Percentiles rank a stretch among this genome's conserved stretches.
Conservation (phyloP, 1,140 invertebrate species). For the Psilanteris sp. region DNA sequence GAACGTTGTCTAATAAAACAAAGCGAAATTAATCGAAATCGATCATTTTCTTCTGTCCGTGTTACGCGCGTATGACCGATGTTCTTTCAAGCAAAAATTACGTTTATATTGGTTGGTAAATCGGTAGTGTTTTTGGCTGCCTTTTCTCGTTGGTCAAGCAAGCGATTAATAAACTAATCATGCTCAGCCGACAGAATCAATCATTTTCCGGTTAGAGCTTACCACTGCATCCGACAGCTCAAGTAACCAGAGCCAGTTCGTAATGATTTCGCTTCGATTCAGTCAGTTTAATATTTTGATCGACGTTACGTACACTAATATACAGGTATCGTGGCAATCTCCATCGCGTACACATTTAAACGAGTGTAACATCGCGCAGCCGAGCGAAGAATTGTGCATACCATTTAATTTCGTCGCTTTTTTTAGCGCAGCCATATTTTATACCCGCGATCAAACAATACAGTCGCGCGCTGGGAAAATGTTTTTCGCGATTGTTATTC, state of each 20-base stretch:
- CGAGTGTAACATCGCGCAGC: background rate
- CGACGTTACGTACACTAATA: slow-evolving; percentile 49
- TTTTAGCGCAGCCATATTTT: slow-evolving; percentile 20
- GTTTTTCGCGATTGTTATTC: slow-evolving; percentile 16
- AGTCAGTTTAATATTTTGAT: slow-evolving; percentile 64
- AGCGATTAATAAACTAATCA: slow-evolving; percentile 77
- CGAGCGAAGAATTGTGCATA: slow-evolving; percentile 26
- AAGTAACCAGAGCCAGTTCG: slow-evolving; percentile 65
- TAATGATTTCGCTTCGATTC: slow-evolving; percentile 69
- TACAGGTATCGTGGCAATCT: slow-evolving; percentile 41
- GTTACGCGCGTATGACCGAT: slow-evolving; percentile 5
- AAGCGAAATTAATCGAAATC: slow-evolving; percentile 19
- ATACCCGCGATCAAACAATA: slow-evolving; percentile 18
- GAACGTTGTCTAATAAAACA: slow-evolving; percentile 13
- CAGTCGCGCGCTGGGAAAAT: background rate
- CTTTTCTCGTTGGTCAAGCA: slow-evolving; percentile 68
- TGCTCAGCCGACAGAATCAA: slow-evolving; percentile 72
- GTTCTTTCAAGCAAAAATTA: slow-evolving; percentile 31
- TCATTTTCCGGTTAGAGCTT: slow-evolving; percentile 70
- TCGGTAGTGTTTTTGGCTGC: slow-evolving; percentile 50
- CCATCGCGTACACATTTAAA: slow-evolving; percentile 14
- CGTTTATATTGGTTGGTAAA: slow-evolving; percentile 39
- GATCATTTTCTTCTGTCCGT: slow-evolving; percentile 18
- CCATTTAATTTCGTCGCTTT: slow-evolving; percentile 32
- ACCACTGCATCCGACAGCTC: slow-evolving; percentile 71